Conservation (phyloP, 2,113 vertebrate species). For the Aphelocoma coerulescens region DNA sequence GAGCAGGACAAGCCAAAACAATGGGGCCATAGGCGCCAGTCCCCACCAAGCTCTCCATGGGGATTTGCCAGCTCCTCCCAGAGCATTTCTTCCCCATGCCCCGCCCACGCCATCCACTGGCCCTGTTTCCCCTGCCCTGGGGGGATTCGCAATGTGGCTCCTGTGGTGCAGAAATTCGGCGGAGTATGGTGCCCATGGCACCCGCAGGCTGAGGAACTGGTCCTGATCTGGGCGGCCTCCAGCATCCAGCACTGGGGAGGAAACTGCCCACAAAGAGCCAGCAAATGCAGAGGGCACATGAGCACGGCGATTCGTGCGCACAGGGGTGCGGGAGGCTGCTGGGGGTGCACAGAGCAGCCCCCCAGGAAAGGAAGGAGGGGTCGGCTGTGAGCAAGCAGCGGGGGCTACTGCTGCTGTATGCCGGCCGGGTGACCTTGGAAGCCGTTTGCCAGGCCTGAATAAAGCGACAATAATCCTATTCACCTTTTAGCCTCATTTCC, state of each 20-base stretch:
- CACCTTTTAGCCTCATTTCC: slow-evolving; percentile 32
- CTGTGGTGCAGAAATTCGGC: background rate
- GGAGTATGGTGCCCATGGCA: fast-evolving
- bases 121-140: fast-evolving
- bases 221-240: background rate
- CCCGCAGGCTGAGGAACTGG: fast-evolving
- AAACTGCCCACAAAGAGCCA: background rate
- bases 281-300: fast-evolving
- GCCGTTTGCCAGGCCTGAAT: background rate
- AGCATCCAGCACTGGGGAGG: background rate
- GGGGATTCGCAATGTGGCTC: background rate
- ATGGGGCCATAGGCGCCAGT: background rate
- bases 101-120: fast-evolving
- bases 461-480: slow-evolving; percentile 30
- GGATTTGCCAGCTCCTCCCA: background rate
- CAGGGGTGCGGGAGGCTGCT: background rate
- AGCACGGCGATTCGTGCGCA: fast-evolving
- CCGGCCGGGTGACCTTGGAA: background rate
- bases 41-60: fast-evolving
- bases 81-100: background rate
- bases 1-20: background rate
- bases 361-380: background rate
- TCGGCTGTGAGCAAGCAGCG: background rate
- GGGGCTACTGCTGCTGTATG: background rate
- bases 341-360: background rate